These are phyloP conservation scores for Rhagonycha lutea DNA, from an alignment of 2,888 invertebrate species.

Conservation along the genomic window DNA sequence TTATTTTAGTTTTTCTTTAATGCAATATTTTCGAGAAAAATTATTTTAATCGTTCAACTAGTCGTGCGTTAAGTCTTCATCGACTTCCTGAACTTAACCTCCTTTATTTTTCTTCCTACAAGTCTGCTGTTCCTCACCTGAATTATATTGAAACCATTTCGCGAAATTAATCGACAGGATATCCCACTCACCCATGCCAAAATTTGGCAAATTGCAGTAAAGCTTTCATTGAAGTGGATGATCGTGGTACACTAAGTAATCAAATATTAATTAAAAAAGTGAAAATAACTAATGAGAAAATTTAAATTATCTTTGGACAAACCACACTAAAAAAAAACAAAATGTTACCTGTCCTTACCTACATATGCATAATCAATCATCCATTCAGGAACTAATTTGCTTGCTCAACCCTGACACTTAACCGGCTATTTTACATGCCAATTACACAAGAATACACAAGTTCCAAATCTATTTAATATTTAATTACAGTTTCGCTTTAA, in stretches of 20 bases:
- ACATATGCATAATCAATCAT: constrained; percentile 24
- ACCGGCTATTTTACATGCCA: constrained; percentile 42
- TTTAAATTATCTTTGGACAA: constrained; percentile 9
- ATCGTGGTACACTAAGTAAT: neutral
- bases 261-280: constrained; percentile 10
- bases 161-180: neutral
- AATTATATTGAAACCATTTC: neutral
- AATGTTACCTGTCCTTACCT: constrained; percentile 16
- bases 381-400: constrained; percentile 27
- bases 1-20: neutral
- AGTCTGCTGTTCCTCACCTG: neutral
- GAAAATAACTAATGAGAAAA: constrained; percentile 4
- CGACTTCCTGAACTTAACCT: neutral
- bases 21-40: neutral
- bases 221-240: neutral
- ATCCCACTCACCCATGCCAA: neutral
- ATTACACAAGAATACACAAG: constrained; percentile 47
- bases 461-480: constrained; percentile 51
- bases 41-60: neutral
- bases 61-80: neutral
- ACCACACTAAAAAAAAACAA: constrained; percentile 7
- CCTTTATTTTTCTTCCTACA: neutral
- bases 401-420: constrained; percentile 32
- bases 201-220: neutral
- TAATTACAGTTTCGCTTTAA: constrained; percentile 49